Evolutionary conservation across 1,140 invertebrate species (phyloP).

Genomic region (Solenopsis invicta): DNA sequence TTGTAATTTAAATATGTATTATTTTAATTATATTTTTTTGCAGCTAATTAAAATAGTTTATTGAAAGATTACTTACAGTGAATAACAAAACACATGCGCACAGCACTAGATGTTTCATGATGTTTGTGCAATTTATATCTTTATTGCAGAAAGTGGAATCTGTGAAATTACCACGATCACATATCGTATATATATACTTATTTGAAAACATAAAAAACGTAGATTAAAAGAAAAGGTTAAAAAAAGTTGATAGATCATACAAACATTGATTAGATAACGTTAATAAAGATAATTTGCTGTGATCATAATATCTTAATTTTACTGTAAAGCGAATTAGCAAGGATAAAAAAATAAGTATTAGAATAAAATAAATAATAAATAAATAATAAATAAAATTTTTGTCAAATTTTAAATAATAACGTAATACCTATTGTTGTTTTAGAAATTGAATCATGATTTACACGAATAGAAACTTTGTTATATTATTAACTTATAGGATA

Average conservation of each 20-base stretch:
- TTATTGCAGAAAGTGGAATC: background rate
- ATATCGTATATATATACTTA: conserved; percentile 15
- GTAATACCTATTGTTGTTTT: no score
- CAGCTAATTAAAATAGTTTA: background rate
- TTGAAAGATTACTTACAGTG: background rate
- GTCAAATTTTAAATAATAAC: no score
- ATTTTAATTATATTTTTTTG: background rate
- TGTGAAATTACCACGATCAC: background rate
- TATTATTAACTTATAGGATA: no score
- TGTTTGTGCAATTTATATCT: background rate
- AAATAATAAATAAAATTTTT: no score
- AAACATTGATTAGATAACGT: background rate
- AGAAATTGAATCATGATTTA: no score
- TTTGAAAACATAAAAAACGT: background rate
- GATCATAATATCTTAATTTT: background rate
- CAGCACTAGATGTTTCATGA: background rate
- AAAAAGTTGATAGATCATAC: background rate
- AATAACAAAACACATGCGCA: background rate
- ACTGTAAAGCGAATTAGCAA: background rate
- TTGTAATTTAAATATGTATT: background rate
- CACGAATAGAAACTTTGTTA: no score
- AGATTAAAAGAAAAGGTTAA: background rate
- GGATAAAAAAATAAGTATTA: background rate
- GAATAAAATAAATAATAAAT: background rate
- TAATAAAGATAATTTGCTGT: background rate